Evolutionary conservation across 2,113 vertebrate genomes (phyloP).

Genomic region (Dromiciops gliroides): DNA sequence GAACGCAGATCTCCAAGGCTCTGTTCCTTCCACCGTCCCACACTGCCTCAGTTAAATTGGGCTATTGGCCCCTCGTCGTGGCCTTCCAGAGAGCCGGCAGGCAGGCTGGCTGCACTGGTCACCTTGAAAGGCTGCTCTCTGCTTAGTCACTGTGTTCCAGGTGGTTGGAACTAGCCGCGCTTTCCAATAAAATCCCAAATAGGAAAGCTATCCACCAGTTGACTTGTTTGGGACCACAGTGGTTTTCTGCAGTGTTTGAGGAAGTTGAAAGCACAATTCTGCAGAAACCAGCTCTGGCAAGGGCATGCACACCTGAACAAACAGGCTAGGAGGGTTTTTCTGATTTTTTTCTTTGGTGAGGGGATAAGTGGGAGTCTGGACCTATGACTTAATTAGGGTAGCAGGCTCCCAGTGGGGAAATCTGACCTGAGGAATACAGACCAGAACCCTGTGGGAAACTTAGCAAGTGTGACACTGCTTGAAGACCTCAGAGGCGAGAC

Average conservation of each 20-base stretch:
- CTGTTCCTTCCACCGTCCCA: no score
- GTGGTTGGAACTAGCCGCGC: not conserved
- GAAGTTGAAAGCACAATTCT: not conserved
- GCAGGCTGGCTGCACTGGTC: not conserved
- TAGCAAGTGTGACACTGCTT: not conserved
- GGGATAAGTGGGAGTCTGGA: not conserved
- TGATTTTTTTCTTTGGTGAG: not conserved
- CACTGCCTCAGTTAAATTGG: not conserved
- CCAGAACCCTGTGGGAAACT: no score
- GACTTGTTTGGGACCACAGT: not conserved
- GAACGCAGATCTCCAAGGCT: no score
- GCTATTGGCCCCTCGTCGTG: not conserved
- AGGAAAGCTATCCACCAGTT: not conserved
- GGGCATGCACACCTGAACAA: not conserved
- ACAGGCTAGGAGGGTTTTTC: not conserved
- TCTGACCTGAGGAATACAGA: no score
- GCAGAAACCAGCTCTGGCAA: not conserved
- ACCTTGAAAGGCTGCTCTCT: not conserved
- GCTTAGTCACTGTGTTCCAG: not conserved
- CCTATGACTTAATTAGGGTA: not conserved
- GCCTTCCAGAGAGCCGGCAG: no score
- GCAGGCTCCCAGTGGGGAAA: not conserved
- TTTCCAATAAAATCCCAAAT: not conserved
- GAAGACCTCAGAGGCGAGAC: not conserved
- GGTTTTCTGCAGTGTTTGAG: not conserved